phyloP scores from a whole-genome alignment of 2,888 invertebrate genomes.

The Synergus laeviventris region DNA sequence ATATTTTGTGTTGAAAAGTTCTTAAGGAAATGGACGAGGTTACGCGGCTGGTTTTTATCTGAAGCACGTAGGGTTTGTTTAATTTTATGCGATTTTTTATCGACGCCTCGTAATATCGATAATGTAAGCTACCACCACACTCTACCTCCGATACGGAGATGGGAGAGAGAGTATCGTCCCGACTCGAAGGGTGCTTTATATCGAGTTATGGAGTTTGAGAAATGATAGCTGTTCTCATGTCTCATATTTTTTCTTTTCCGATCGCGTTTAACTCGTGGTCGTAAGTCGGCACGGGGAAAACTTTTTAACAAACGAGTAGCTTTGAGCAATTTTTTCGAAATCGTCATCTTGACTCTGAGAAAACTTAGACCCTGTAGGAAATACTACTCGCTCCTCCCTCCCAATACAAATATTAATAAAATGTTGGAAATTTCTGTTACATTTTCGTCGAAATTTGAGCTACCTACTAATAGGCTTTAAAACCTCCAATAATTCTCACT shows the following conservation, averaged over 20 bases:
- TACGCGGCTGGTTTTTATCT: slow-evolving; percentile 11
- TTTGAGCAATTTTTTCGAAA: slow-evolving; percentile 54
- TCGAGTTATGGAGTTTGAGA: slow-evolving; percentile 74
- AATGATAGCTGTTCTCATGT: slow-evolving; percentile 66
- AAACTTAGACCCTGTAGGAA: not conserved
- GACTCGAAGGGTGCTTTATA: slow-evolving; percentile 66
- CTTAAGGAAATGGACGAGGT: not conserved
- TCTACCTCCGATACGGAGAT: slow-evolving; percentile 55
- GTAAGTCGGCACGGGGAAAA: slow-evolving; percentile 39
- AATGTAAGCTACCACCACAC: slow-evolving; percentile 66
- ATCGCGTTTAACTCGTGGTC: slow-evolving; percentile 43
- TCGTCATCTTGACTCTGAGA: not conserved
- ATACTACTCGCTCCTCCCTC: not conserved
- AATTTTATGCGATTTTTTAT: slow-evolving; percentile 76
- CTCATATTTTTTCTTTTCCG: slow-evolving; percentile 48
- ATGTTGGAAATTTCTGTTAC: too few species aligned
- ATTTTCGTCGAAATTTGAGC: too few species aligned
- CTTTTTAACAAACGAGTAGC: slow-evolving; percentile 39
- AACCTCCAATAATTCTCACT: too few species aligned
- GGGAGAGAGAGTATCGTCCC: slow-evolving; percentile 41
- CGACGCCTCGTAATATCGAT: slow-evolving; percentile 75
- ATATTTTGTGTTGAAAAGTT: not conserved
- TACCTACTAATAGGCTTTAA: too few species aligned
- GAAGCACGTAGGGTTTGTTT: slow-evolving; percentile 62
- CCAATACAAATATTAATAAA: too few species aligned